Conservation (phyloP, 2,888 invertebrate genomes). For the Synanthedon tipuliformis region DNA sequence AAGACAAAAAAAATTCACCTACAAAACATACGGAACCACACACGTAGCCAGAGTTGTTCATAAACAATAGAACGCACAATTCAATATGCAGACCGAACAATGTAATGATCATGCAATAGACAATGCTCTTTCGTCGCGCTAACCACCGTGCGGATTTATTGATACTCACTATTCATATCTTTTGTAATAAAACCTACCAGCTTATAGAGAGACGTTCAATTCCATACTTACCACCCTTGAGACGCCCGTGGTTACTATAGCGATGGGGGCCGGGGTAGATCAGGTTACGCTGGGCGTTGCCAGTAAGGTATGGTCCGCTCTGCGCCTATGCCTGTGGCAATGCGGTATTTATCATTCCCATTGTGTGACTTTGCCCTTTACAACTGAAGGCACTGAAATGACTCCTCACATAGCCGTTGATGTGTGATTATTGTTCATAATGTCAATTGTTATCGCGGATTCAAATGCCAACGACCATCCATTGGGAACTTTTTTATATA, state of each 20-base stretch:
- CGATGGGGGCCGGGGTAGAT: constrained; percentile 16
- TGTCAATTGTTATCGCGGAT: constrained; percentile 20
- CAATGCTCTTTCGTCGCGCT: constrained; percentile 65
- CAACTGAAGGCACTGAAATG: constrained; percentile 22
- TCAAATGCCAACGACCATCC: constrained; percentile 9
- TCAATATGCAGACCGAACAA: constrained; percentile 66
- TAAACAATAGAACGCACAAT: constrained; percentile 66
- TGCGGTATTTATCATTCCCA: constrained; percentile 53
- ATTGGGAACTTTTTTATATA: no score
- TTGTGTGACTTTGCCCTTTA: constrained; percentile 44
- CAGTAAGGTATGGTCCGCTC: constrained; percentile 27
- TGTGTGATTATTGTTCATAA: constrained; percentile 10
- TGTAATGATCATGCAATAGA: constrained; percentile 59
- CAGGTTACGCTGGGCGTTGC: constrained; percentile 19
- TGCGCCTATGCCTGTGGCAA: constrained; percentile 47
- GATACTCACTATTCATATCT: constrained; percentile 45
- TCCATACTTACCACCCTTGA: constrained; percentile 5
- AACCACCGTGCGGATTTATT: constrained; percentile 64
- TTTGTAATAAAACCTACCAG: constrained; percentile 44
- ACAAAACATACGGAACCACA: constrained; percentile 32
- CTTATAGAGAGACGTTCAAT: constrained; percentile 22
- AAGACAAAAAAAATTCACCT: not conserved
- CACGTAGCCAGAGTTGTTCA: constrained; percentile 41
- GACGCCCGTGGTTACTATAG: constrained; percentile 2
- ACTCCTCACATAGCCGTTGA: constrained; percentile 17